Percentiles rank a stretch among this genome's conserved stretches.
phyloP scores from a whole-genome alignment of 2,113 vertebrate species.

The Peromyscus maniculatus region DNA sequence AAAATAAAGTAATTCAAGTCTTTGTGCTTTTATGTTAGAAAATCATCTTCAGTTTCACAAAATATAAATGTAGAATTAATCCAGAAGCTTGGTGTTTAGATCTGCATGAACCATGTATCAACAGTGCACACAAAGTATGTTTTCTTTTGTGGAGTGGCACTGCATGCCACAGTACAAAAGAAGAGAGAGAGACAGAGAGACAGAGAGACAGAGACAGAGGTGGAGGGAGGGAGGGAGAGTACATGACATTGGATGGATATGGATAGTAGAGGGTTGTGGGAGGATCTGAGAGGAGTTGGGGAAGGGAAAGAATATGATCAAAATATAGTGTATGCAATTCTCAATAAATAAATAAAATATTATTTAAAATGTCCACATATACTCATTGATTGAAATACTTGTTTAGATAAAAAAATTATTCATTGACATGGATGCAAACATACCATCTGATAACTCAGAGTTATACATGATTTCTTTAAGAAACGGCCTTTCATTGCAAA shows the following conservation, averaged over 20 bases:
- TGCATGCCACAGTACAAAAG: not conserved
- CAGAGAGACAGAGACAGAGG: not conserved
- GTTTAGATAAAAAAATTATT: conserved; percentile 43
- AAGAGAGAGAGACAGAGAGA: not conserved
- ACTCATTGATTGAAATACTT: conserved; percentile 16
- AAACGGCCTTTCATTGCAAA: conserved; percentile 47
- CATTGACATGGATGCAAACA: conserved; percentile 52
- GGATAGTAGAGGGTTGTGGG: not conserved
- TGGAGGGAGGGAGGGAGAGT: not conserved
- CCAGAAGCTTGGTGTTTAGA: conserved; percentile 59
- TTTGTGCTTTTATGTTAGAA: conserved; percentile 26
- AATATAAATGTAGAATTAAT: conserved; percentile 40
- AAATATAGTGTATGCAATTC: not conserved
- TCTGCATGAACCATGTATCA: not conserved
- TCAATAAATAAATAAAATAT: not conserved
- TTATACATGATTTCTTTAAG: not conserved
- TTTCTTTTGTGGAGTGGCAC: not conserved
- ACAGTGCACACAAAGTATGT: not conserved
- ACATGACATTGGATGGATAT: not conserved
- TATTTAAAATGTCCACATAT: not conserved
- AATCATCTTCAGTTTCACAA: conserved; percentile 7
- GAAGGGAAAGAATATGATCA: not conserved
- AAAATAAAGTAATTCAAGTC: not conserved
- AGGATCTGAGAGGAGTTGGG: not conserved
- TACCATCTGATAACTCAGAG: conserved; percentile 43